Percentiles rank a stretch among this genome's conserved stretches.
phyloP scores from a whole-genome alignment of 2,113 vertebrate species.

The Lasiurus borealis region DNA sequence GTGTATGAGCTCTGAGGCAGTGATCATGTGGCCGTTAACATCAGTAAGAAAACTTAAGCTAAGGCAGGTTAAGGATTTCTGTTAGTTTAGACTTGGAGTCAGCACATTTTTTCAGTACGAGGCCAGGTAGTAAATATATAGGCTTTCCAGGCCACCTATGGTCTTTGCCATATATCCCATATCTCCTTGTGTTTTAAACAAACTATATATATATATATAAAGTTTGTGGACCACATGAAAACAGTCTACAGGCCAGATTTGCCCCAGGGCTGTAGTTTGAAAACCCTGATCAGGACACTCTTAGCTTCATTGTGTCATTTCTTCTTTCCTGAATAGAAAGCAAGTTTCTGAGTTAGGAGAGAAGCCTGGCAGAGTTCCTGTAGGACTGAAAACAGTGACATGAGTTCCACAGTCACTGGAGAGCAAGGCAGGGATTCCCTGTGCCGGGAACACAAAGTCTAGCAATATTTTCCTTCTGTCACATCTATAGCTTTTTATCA shows the following conservation, averaged over 20 bases:
- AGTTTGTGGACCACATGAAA: neutral
- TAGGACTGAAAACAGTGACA: neutral
- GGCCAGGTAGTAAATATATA: neutral
- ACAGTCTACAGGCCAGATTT: neutral
- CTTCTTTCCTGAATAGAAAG: neutral
- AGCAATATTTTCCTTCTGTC: neutral
- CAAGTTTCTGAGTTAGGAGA: conserved; percentile 8
- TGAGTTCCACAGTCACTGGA: neutral
- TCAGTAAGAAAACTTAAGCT: neutral
- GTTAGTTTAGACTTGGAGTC: neutral
- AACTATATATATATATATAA: no score
- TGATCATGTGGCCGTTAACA: neutral
- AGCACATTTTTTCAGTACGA: conserved; percentile 16
- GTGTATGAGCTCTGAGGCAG: neutral
- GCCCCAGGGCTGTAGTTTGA: neutral
- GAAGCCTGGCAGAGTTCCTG: neutral
- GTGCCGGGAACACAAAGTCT: neutral
- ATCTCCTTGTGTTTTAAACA: neutral
- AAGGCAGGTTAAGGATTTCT: neutral
- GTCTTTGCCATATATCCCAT: neutral
- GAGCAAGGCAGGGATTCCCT: neutral
- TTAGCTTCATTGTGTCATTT: neutral
- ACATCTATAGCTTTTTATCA: neutral
- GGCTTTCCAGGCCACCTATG: neutral
- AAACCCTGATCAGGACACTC: neutral